These are phyloP conservation scores for Arctia plantaginis DNA, from an alignment of 2,888 invertebrate species.

Conservation along the genomic window DNA sequence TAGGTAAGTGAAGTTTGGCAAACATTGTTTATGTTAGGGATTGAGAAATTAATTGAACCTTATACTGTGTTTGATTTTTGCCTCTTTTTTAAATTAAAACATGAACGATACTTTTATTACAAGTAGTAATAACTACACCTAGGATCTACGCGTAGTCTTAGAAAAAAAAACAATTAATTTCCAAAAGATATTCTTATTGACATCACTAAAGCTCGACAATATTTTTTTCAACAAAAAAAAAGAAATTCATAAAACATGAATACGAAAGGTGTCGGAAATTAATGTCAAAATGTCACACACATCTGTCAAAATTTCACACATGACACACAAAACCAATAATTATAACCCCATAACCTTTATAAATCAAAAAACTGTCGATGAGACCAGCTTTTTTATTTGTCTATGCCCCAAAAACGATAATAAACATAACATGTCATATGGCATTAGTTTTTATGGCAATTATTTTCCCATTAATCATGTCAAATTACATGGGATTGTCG, in stretches of 20 bases:
- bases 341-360: constrained; percentile 43
- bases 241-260: no score
- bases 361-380: constrained; percentile 41
- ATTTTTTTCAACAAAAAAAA: neutral
- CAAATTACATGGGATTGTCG: constrained; percentile 34
- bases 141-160: neutral
- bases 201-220: neutral
- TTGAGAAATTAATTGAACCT: neutral
- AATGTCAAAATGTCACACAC: constrained; percentile 19
- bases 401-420: constrained; percentile 43
- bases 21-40: neutral
- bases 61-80: no score
- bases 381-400: constrained; percentile 24
- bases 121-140: neutral
- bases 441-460: constrained; percentile 60
- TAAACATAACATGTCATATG: constrained; percentile 57
- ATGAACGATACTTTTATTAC: no score
- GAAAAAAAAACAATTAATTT: neutral
- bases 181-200: neutral
- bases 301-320: constrained; percentile 43
- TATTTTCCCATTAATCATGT: constrained; percentile 67
- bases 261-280: neutral
- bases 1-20: neutral
- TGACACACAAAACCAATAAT: constrained; percentile 35
- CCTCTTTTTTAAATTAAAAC: no score